phyloP scores from a whole-genome alignment of 2,888 invertebrate species.

The Eristalinus aeneus region DNA sequence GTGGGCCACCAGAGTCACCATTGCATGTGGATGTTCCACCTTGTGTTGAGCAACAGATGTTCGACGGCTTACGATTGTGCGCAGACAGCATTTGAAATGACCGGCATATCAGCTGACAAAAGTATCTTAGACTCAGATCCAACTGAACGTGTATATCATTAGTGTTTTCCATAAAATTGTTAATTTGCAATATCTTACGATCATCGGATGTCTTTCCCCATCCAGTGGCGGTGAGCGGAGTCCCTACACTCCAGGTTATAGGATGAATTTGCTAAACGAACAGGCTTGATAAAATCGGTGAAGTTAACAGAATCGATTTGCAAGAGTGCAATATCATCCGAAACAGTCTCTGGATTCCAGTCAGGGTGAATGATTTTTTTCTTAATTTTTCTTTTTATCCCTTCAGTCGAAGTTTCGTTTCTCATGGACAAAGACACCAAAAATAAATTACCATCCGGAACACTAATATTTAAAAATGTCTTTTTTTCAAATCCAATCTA shows the following conservation, averaged over 20 bases:
- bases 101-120: slow-evolving; percentile 36
- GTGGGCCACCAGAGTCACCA: slow-evolving; percentile 51
- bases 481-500: too few relatives aligned
- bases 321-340: neutral
- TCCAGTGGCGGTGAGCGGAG: slow-evolving; percentile 20
- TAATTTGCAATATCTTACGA: slow-evolving; percentile 32
- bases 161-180: too few relatives aligned
- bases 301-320: neutral
- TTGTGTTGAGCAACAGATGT: slow-evolving; percentile 68
- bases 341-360: neutral
- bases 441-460: too few relatives aligned
- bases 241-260: neutral
- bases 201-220: slow-evolving; percentile 46
- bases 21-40: slow-evolving; percentile 55
- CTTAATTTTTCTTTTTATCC: neutral
- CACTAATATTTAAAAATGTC: too few relatives aligned
- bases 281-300: neutral
- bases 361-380: neutral
- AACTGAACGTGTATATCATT: too few relatives aligned
- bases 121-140: too few relatives aligned
- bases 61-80: slow-evolving; percentile 67
- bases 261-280: slow-evolving; percentile 16
- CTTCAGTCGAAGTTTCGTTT: neutral
- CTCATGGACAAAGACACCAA: too few relatives aligned
- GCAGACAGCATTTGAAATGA: slow-evolving; percentile 74